A percentile compares a stretch with the other conserved stretches of the same genome.
These are phyloP conservation scores for Apolygus lucorum DNA, from an alignment of 1,140 invertebrate genomes.

Conservation along the genomic window DNA sequence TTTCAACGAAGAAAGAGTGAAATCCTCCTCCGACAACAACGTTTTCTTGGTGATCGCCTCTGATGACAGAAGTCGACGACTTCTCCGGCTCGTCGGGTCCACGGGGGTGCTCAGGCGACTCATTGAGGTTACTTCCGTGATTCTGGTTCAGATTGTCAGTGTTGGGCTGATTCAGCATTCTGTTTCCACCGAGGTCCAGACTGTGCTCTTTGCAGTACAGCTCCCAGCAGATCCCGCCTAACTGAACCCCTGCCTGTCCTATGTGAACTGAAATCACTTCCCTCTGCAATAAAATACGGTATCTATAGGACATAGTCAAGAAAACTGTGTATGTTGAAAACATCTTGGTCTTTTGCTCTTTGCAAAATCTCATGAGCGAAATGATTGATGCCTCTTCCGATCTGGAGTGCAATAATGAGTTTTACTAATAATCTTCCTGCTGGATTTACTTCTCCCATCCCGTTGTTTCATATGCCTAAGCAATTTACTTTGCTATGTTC, in stretches of 20 bases:
- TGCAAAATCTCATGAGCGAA: no score
- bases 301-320: no score
- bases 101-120: not conserved
- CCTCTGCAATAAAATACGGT: slow-evolving; percentile 28
- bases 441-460: no score
- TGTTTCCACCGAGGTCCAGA: slow-evolving; percentile 39
- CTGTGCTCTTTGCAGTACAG: slow-evolving; percentile 65
- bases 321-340: no score
- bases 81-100: not conserved
- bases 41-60: not conserved
- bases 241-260: slow-evolving; percentile 65
- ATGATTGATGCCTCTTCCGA: no score
- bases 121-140: not conserved
- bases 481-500: no score
- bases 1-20: slow-evolving; percentile 56
- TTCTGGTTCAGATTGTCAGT: not conserved
- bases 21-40: slow-evolving; percentile 36
- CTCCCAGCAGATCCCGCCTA: slow-evolving; percentile 60
- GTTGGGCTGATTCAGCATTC: not conserved
- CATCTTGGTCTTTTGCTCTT: no score
- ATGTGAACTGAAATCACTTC: slow-evolving; percentile 60
- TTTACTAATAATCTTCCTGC: no score
- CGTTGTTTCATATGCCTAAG: no score
- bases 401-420: no score
- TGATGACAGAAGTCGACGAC: not conserved